Evolutionary conservation across 2,113 vertebrate genomes (phyloP), one percentile per base, ranked within the genome.

Genomic region (Cisticola juncidis): DNA sequence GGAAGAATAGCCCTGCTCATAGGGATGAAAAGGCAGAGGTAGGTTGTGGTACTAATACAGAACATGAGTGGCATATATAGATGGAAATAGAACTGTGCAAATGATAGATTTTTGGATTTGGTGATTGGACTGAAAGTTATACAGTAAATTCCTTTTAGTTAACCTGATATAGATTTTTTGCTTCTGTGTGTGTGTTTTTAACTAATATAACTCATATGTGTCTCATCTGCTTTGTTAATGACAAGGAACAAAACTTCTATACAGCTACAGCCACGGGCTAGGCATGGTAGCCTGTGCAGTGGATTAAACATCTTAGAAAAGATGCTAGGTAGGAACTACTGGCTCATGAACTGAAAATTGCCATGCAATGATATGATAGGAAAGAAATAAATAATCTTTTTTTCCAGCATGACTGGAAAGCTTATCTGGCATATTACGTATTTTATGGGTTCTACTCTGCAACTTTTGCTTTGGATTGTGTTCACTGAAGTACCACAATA

Each of bases 41-140:
- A 62, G 25, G 25, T 8, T 74, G 38, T 57, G 25, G 64, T 83
- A 21, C 57, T 77, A 12, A 47, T 88, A 79, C 57, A 78, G 89
- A 84, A 81, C 68, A 86, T 2, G 9, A 81, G 50, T 42, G 60
- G 10, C 31, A 40, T 86, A 95, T 94, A 93, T 88, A 91, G 45
- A 58, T 93, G 31, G 54, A 90, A 96, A 89, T 73, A 95, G 80
- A 86, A 48, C 48, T 72, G 77, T 81, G 21, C 72, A 92, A 92
- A 94, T 92, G 92, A 95, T 84, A 44, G 65, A 88, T 92, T 94
- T 81, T 17, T 45, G 58, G 68, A 45, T 91, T 95, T 91, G 61
- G 65, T 86, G 57, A 44, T 78, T 91, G 82, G 57, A 81, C 64
- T 68, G 51, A 71, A 94, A 81, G 24, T 70, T 81, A n/a, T 65